Base-by-base conservation (phyloP, 2,888 invertebrate genomes). In the Cephus pygmeus region DNA sequence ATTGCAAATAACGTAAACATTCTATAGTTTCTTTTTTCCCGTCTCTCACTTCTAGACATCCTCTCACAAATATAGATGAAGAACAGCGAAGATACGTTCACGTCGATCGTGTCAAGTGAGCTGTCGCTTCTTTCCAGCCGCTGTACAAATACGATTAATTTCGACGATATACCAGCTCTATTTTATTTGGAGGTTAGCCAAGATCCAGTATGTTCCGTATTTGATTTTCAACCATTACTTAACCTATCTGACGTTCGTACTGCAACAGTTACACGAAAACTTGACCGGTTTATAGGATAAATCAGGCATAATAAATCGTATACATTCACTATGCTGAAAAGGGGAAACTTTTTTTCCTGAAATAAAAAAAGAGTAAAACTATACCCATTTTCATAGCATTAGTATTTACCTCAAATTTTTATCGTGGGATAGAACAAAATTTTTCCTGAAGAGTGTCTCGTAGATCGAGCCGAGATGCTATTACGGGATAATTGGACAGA, bases 401-500 rank as follows among this genome's bases (percentile, higher is more conserved):
- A 56, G 56, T 23, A 56, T 56, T 56, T 56, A 56, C 23, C 23
- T 56, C 56, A 9, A 56, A 56, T 23, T 56, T 56, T 56, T 9
- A 23, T 23, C 23, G 9, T 6, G 6, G 9, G 9, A 56, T 56
- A 56, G 23, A 56, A 56, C 23, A 23, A 9, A 56, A 56, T 9
- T 40, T 6, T 40, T 40, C 40, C 15, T 56, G 0, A 56, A 56
- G 15, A 40, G 56, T 56, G 56, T 56, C 76, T 34, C 34, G 34
- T 35, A 30, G 30, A 73, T 73, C 73, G 31, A 73, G 23, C 9
- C 12, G 33, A 34, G 34, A 35, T 73, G 68, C 69, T 74, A 56
- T 56, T 56, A 56, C 56, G 56, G 56, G 81, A 85, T 86, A 87
- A 88, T 86, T 86, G 86, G 81, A 81, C 83, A 81, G 84, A 84